phyloP scores from a whole-genome alignment of 2,113 vertebrate species.

The Sceloporus undulatus region DNA sequence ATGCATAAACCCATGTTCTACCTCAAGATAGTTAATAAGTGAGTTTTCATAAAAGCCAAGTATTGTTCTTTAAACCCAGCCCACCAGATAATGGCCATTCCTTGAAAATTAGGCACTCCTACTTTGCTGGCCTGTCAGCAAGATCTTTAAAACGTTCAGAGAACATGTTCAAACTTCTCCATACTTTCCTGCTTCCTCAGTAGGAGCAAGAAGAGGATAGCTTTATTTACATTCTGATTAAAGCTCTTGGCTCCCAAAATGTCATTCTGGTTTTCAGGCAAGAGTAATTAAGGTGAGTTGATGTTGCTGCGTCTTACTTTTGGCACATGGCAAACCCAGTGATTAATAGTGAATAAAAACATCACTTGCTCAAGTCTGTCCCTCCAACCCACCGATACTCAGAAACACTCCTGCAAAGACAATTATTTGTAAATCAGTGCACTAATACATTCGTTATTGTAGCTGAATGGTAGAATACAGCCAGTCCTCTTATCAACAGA shows the following conservation, averaged over 20 bases:
- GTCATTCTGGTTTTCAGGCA: neutral
- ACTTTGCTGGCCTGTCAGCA: neutral
- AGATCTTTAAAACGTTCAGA: neutral
- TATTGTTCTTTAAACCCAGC: neutral
- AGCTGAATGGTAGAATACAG: neutral
- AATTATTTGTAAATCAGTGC: neutral
- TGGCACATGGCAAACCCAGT: neutral
- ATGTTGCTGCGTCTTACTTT: neutral
- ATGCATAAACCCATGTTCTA: neutral
- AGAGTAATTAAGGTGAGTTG: neutral
- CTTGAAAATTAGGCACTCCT: neutral
- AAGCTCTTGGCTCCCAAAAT: neutral
- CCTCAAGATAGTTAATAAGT: neutral
- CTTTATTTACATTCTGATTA: neutral
- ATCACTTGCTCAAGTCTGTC: neutral
- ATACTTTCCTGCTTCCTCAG: neutral
- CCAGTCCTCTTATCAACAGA: too few relatives aligned
- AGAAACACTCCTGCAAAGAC: neutral
- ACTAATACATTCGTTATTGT: neutral
- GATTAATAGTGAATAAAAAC: neutral
- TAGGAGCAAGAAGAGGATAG: neutral
- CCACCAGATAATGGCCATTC: neutral
- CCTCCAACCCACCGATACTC: neutral
- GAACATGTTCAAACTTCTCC: neutral
- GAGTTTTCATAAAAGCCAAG: neutral